Evolutionary conservation across 2,888 invertebrate genomes (phyloP), one percentile per base, ranked within the genome.

Genomic region (Philereme vetulata): DNA sequence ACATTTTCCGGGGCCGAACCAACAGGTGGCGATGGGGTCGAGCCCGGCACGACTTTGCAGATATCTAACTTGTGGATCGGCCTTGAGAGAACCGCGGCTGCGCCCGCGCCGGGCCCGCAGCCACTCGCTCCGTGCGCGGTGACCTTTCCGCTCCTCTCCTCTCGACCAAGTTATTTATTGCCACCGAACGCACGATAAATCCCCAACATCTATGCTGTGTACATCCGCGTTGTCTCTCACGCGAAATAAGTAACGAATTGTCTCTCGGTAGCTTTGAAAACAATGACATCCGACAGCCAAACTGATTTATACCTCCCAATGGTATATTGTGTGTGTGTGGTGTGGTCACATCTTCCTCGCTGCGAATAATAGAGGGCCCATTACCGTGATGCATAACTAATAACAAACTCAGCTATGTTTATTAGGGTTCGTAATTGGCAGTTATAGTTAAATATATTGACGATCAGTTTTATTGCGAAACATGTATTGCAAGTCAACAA

Each of bases 21-120:
- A 73, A 74, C 77, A 74, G 73, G 75, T 71, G 79, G 83, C 83
- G 83, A 84, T 85, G 84, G 84, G 85, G 85, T 84, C 82, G 79
- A 74, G 64, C 80, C 62, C 72, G 74, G 77, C 82, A 81, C 82
- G 80, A 81, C 72, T 78, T 72, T 74, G 61, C 68, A 72, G 78
- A 72, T 86, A 86, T 86, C 85, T 81, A 82, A 80, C 77, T 79
- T 82, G 80, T 77, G 82, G 77, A 86, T 86, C 86, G 86, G 85
- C 87, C 88, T 87, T 88, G 88, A 83, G 80, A 79, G 77, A 78
- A 80, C 78, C 78, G 81, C 74, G 72, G 71, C 65, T 72, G 74
- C 57, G 62, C 54, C 58, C 48, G 57, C 74, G 48, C 55, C 46
- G 34, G 67, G 71, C 70, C 56, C 68, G 69, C 68, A 73, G 72